These are phyloP conservation scores for Cephus sareptanus DNA, from an alignment of 2,888 invertebrate species.

Conservation along the genomic window DNA sequence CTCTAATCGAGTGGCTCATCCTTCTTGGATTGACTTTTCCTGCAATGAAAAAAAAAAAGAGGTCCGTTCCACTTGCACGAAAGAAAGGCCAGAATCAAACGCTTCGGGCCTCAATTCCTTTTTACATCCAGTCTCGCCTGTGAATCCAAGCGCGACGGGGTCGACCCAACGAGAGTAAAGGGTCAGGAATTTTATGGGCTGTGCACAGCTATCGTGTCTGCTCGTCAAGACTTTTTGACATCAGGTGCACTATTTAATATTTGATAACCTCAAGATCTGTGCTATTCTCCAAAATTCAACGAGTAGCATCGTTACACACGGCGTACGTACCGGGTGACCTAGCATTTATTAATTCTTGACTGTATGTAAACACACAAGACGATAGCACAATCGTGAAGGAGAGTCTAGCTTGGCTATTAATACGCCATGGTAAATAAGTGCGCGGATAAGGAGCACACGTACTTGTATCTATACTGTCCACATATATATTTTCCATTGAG, in stretches of 20 bases:
- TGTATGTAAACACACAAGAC: neutral
- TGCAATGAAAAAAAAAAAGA: neutral
- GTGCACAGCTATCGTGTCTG: neutral
- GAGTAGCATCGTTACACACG: neutral
- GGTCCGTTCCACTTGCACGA: neutral
- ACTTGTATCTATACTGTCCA: neutral
- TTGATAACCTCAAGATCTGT: neutral
- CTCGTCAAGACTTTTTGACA: neutral
- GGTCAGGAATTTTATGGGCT: slow-evolving; percentile 35
- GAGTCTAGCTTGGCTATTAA: neutral
- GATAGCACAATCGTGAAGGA: neutral
- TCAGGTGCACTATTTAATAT: neutral
- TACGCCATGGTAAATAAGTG: neutral
- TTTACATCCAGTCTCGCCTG: neutral
- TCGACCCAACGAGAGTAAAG: slow-evolving; percentile 25
- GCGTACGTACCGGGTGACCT: neutral
- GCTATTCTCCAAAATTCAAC: neutral
- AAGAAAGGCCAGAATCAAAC: neutral
- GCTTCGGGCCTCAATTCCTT: neutral
- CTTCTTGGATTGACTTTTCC: neutral
- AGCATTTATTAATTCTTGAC: neutral
- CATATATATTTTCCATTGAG: neutral
- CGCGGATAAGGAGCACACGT: neutral
- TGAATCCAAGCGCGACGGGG: slow-evolving; percentile 31
- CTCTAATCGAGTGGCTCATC: neutral